Evolutionary conservation across 2,113 vertebrate species (phyloP).

Genomic region (Tyto alba): DNA sequence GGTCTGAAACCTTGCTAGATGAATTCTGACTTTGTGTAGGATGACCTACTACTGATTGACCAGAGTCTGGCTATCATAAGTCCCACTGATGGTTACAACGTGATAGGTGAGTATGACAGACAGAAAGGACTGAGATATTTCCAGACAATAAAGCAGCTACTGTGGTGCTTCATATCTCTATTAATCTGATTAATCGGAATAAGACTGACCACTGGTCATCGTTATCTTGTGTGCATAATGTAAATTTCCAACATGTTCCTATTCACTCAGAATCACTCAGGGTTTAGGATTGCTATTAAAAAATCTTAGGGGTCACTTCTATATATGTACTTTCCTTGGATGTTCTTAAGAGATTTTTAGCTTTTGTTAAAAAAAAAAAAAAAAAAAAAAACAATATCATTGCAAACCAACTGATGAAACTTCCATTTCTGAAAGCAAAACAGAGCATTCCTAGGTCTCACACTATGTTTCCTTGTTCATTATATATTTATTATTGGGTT

Average conservation of each 20-base stretch:
- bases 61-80: background rate
- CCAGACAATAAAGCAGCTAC: background rate
- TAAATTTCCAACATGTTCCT: accelerated
- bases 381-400: background rate
- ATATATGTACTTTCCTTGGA: background rate
- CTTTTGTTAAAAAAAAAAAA: background rate
- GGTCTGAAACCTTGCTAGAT: background rate
- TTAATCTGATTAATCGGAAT: background rate
- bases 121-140: background rate
- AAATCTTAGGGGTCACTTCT: background rate
- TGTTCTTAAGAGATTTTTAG: background rate
- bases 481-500: background rate
- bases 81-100: background rate
- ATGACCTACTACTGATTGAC: background rate
- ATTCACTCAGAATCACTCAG: background rate
- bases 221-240: background rate
- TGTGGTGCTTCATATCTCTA: background rate
- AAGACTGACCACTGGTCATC: background rate
- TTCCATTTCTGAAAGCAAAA: background rate
- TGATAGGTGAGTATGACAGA: background rate
- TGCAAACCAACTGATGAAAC: background rate
- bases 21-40: background rate
- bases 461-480: background rate
- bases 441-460: background rate
- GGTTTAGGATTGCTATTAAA: background rate